Evolutionary conservation across 2,888 invertebrate genomes (phyloP), one percentile per base, ranked within the genome.

Genomic region (Belgica antarctica): DNA sequence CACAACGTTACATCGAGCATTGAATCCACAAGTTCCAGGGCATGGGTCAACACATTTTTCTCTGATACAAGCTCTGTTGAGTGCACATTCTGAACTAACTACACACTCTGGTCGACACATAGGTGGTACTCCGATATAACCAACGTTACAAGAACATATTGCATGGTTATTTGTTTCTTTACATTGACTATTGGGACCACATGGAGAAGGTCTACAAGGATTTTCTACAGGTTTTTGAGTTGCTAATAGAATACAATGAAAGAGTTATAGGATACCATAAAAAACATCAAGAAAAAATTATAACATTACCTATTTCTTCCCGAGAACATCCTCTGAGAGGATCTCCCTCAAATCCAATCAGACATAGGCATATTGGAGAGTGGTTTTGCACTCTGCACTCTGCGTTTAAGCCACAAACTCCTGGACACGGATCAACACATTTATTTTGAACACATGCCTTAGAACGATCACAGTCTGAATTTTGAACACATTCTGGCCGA

Each of bases 401-500:
- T 24, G 90, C 88, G 77, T 89, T 88, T 73, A 88, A 81, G 73
- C 90, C 91, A 78, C 91, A 91, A 72, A 85, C 86, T 73, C 89
- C 89, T 71, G 86, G 86, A 77, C 91, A 91, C 70, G 91, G 90
- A 79, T 91, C 86, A 76, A 84, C 83, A 77, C 92, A 92, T 81
- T 89, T 89, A 78, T 89, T 88, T 78, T 87, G 87, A 72, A 87
- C 83, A 80, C 92, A 92, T 71, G 90, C 88, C 78, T 82, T 86
- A 73, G 87, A 84, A 74, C 83, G 82, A 73, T 86, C 82, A 77
- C 91, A 91, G 76, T 90, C 90, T 68, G 86, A 85, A 77, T 89
- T 90, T 80, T 89, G 87, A 52, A 89, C 85, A 77, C 90, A 91
- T 82, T 90, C 89, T n/a, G 90, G 90, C 74, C 89, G 84, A 78